Conservation (phyloP, 2,113 vertebrate genomes). For the Harpagus bidentatus region DNA sequence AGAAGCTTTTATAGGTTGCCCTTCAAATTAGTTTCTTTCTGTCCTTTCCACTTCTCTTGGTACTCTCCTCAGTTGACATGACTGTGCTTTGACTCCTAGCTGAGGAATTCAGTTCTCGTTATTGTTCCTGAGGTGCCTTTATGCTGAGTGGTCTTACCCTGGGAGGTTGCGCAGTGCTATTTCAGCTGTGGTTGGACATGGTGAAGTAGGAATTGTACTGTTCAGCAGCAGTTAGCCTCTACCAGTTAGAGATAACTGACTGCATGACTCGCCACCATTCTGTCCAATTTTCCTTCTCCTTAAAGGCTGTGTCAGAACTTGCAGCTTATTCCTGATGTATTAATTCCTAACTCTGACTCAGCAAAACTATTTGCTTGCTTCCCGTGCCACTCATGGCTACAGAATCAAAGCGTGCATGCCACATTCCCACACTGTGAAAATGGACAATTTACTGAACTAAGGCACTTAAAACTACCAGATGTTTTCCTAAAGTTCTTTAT, state of each 20-base stretch:
- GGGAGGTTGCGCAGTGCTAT: background rate
- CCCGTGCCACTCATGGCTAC: background rate
- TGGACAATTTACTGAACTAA: background rate
- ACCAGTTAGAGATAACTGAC: background rate
- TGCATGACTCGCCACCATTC: background rate
- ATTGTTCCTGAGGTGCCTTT: background rate
- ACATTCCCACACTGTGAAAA: background rate
- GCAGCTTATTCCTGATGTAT: background rate
- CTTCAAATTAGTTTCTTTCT: background rate
- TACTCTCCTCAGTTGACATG: no score
- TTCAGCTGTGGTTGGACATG: background rate
- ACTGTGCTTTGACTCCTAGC: background rate
- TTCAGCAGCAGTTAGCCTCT: background rate
- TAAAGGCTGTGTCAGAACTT: background rate
- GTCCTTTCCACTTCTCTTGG: background rate
- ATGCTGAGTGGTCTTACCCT: background rate
- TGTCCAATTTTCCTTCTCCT: background rate
- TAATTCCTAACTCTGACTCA: constrained; percentile 1
- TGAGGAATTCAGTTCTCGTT: background rate
- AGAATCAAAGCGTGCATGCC: background rate
- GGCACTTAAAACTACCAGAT: background rate
- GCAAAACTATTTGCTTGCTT: background rate
- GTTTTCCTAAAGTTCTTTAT: background rate
- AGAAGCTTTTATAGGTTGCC: background rate
- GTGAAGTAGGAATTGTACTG: background rate